Conservation (phyloP, 2,113 vertebrate species). For the Brachyistius frenatus region DNA sequence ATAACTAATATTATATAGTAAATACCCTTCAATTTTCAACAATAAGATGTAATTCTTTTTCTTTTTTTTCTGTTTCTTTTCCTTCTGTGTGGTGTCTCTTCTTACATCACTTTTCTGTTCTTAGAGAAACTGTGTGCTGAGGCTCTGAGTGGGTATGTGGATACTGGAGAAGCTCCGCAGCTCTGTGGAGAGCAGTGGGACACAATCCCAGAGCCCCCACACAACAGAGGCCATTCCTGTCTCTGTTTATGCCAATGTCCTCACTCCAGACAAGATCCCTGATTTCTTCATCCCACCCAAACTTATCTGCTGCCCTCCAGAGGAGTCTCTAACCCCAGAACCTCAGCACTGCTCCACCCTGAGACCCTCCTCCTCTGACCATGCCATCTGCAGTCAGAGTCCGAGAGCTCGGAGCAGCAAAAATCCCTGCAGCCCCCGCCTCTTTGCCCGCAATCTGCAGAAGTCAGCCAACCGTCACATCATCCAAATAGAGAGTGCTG, state of each 20-base stretch:
- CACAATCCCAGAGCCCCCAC: slow-evolving; percentile 54
- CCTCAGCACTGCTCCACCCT: slow-evolving; percentile 71
- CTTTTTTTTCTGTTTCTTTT: not conserved
- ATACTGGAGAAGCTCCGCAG: slow-evolving; percentile 93
- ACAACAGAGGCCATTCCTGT: slow-evolving; percentile 82
- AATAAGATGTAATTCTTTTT: not conserved
- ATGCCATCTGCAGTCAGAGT: slow-evolving; percentile 87
- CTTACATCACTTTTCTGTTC: slow-evolving; percentile 34
- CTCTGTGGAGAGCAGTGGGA: slow-evolving; percentile 86
- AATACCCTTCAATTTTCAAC: not conserved
- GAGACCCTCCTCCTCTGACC: slow-evolving; percentile 87
- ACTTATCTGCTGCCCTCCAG: slow-evolving; percentile 87
- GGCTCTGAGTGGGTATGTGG: slow-evolving; percentile 87
- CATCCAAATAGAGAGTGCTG: slow-evolving; percentile 94
- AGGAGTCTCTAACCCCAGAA: slow-evolving; percentile 83
- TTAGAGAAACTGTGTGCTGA: slow-evolving; percentile 45
- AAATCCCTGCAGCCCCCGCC: slow-evolving; percentile 90
- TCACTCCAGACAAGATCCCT: slow-evolving; percentile 96
- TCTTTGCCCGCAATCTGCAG: slow-evolving; percentile 86
- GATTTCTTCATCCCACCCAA: slow-evolving; percentile 98
- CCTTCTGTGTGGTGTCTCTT: not conserved
- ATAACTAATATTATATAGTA: no score
- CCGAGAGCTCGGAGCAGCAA: slow-evolving; percentile 80
- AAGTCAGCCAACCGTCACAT: slow-evolving; percentile 91
- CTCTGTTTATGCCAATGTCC: slow-evolving; percentile 92